Evolutionary conservation across 2,888 invertebrate species (phyloP).

Genomic region (Amblyteles armatorius): DNA sequence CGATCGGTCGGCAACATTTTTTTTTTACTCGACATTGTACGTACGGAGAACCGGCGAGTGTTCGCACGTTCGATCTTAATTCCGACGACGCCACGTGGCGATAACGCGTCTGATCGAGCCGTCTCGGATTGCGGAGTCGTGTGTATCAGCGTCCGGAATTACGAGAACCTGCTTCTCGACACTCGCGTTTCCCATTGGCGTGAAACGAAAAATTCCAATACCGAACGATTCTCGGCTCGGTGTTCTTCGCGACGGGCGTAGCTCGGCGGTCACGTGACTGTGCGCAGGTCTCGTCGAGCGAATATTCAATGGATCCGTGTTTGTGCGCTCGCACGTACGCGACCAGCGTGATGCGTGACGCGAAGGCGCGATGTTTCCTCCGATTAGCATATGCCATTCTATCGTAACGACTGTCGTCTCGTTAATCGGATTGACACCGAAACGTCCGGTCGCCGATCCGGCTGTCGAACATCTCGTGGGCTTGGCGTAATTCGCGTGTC

Average conservation of each 20-base stretch:
- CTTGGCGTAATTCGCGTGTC: neutral
- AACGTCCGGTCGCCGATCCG: neutral
- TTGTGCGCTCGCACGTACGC: neutral
- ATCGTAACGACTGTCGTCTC: neutral
- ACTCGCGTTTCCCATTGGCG: neutral
- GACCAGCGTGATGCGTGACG: neutral
- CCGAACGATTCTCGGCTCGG: neutral
- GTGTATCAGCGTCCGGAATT: neutral
- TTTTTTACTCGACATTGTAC: neutral
- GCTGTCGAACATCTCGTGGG: slow-evolving; percentile 2
- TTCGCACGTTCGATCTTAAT: neutral
- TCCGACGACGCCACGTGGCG: slow-evolving; percentile 16
- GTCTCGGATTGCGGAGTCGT: slow-evolving; percentile 7
- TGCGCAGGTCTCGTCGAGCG: neutral
- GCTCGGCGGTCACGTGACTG: neutral
- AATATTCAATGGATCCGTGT: slow-evolving; percentile 14
- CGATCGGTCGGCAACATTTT: neutral
- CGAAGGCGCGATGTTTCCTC: neutral
- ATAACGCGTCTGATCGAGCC: neutral
- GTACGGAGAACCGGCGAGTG: neutral
- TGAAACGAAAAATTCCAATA: neutral
- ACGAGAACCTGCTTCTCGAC: neutral
- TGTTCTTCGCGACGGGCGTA: slow-evolving; percentile 8
- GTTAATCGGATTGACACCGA: neutral
- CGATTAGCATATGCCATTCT: slow-evolving; percentile 30